Evolutionary conservation across 2,888 invertebrate species (phyloP).

Genomic region (Tanypteryx hageni): DNA sequence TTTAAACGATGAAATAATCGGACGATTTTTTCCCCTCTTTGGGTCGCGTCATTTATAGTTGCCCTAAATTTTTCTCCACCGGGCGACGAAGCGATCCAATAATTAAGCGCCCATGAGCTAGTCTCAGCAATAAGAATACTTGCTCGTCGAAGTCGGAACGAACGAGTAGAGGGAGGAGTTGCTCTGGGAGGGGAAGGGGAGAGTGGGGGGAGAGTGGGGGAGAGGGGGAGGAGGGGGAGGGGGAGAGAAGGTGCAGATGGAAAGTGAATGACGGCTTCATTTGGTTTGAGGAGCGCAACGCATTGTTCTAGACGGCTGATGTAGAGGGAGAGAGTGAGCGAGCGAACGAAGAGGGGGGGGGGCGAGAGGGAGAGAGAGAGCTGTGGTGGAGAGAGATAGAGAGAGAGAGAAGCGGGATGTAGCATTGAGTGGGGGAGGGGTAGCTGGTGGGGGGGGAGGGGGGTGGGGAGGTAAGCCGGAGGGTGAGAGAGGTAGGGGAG

Average conservation of each 20-base stretch:
- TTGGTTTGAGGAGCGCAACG: background rate
- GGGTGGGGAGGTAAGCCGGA: background rate
- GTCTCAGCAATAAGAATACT: slow-evolving; percentile 21
- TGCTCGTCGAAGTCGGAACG: background rate
- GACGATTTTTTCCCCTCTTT: background rate
- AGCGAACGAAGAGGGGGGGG: background rate
- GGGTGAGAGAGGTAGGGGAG: background rate
- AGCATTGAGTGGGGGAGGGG: background rate
- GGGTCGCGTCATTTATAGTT: background rate
- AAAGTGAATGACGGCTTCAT: slow-evolving; percentile 33
- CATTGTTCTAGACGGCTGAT: slow-evolving; percentile 24
- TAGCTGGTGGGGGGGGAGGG: background rate
- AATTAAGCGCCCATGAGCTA: slow-evolving; percentile 19
- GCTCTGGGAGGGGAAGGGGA: background rate
- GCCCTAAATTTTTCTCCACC: slow-evolving; percentile 25
- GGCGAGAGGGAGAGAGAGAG: background rate
- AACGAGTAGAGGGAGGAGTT: background rate
- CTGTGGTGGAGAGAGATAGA: background rate
- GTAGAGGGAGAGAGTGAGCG: background rate
- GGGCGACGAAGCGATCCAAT: background rate
- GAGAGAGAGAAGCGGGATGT: background rate
- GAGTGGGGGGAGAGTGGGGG: background rate
- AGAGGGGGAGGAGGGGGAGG: background rate
- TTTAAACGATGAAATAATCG: background rate
- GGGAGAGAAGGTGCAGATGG: no score